Evolutionary conservation across 2,888 invertebrate species (phyloP).

Genomic region (Xanthorhoe spadicearia): DNA sequence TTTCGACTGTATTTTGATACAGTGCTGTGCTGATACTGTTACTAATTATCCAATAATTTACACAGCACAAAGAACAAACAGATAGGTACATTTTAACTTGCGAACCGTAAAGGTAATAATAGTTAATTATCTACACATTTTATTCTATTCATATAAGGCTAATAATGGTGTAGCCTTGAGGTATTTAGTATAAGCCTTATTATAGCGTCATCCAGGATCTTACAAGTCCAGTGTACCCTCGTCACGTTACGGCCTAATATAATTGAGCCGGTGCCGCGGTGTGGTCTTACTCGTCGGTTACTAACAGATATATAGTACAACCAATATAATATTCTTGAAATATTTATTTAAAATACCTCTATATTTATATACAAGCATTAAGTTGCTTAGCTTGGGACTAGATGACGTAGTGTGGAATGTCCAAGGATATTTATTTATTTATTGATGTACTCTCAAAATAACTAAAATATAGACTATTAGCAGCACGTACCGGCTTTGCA

Average conservation of each 20-base stretch:
- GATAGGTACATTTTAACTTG: neutral
- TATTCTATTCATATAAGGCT: neutral
- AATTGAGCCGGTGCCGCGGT: conserved; percentile 44
- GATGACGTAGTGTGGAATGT: too few relatives aligned
- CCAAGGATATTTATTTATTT: too few relatives aligned
- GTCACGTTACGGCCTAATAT: conserved; percentile 43
- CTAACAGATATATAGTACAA: conserved; percentile 32
- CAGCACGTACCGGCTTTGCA: too few relatives aligned
- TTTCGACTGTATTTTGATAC: conserved; percentile 22
- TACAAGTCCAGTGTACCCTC: conserved; percentile 43
- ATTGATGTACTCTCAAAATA: too few relatives aligned
- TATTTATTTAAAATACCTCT: conserved; percentile 37
- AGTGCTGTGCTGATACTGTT: neutral
- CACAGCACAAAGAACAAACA: conserved; percentile 27
- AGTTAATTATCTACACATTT: neutral
- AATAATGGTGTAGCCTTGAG: neutral
- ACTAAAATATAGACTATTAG: too few relatives aligned
- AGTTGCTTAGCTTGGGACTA: too few relatives aligned
- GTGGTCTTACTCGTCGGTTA: conserved; percentile 27
- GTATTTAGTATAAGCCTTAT: conserved; percentile 32
- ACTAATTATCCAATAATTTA: conserved; percentile 11
- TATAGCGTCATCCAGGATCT: conserved; percentile 43
- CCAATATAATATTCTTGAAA: conserved; percentile 45
- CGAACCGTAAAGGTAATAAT: neutral
- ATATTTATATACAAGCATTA: neutral